A percentile compares a stretch with the other conserved stretches of the same genome.
Conservation (phyloP, 1,140 invertebrate species). For the Mycetomoellerius zeteki region DNA sequence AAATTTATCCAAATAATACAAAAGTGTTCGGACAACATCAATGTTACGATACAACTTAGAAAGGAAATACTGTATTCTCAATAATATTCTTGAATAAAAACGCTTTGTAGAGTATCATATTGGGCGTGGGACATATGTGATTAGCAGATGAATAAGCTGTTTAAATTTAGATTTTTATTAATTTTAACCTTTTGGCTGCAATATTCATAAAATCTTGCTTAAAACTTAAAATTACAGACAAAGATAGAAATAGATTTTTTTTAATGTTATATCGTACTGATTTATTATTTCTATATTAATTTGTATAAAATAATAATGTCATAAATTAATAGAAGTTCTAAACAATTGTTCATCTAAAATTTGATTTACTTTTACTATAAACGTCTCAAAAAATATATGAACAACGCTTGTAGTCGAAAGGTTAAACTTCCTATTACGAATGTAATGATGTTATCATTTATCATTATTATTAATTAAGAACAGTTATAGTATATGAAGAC, state of each 20-base stretch:
- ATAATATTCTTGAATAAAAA: slow-evolving; percentile 4
- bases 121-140: slow-evolving; percentile 7
- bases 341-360: slow-evolving; percentile 12
- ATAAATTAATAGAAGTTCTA: neutral
- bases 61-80: neutral
- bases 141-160: neutral
- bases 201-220: neutral
- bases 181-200: slow-evolving; percentile 5
- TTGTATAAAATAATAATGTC: neutral
- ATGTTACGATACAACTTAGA: neutral
- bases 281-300: slow-evolving; percentile 38
- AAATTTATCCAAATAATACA: neutral
- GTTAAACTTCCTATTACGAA: neutral
- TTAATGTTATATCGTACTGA: neutral
- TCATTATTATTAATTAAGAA: slow-evolving; percentile 1
- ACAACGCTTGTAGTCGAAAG: neutral
- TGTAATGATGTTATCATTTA: neutral
- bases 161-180: slow-evolving; percentile 11
- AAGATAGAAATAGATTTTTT: neutral
- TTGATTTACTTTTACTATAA: neutral
- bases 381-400: neutral
- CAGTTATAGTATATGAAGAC: neutral
- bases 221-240: neutral
- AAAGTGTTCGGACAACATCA: neutral
- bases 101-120: neutral